Evolutionary conservation across 2,888 invertebrate genomes (phyloP).

Genomic region (Monoplex corrugatus): DNA sequence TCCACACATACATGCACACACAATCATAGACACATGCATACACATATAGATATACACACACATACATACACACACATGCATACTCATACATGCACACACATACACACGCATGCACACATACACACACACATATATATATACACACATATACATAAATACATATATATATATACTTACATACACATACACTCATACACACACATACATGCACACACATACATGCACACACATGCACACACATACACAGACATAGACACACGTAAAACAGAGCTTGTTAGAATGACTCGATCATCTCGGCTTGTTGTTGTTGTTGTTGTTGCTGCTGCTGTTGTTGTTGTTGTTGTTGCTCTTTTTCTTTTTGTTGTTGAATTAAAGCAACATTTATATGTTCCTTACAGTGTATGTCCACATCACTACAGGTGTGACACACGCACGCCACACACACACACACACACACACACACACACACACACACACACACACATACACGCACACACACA

Average conservation of each 20-base stretch:
- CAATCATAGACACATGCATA: too few species aligned
- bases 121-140: slow-evolving; percentile 1
- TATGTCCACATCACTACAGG: too few species aligned
- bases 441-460: neutral
- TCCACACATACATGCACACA: neutral
- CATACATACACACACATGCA: too few species aligned
- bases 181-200: neutral
- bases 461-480: neutral
- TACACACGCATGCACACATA: neutral
- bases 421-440: neutral
- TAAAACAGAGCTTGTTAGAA: neutral
- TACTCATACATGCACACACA: neutral
- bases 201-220: neutral
- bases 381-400: too few species aligned
- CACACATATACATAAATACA: too few species aligned
- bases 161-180: neutral
- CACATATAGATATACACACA: too few species aligned
- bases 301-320: too few species aligned
- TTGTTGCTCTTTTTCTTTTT: too few species aligned
- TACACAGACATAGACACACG: neutral
- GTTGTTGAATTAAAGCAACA: too few species aligned
- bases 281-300: neutral
- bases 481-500: neutral
- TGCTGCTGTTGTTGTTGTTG: too few species aligned
- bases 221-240: neutral